These are phyloP conservation scores for Tachysurus vachellii DNA, from an alignment of 2,113 vertebrate species.

Conservation along the genomic window DNA sequence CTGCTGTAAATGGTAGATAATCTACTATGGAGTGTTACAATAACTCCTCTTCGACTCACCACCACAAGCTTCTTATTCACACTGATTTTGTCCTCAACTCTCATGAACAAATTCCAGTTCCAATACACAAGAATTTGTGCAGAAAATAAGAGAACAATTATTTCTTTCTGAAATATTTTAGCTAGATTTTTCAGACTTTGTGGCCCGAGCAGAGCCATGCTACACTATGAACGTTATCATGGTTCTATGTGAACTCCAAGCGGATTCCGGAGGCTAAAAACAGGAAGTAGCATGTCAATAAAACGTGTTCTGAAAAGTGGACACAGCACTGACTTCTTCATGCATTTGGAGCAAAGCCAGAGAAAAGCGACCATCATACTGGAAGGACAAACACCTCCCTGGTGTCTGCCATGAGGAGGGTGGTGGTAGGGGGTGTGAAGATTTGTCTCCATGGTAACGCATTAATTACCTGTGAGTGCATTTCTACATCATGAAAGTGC, in stretches of 20 bases:
- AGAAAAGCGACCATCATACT: constrained; percentile 18
- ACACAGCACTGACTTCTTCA: no score
- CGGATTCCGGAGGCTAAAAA: neutral
- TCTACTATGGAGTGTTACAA: no score
- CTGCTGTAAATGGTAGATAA: no score
- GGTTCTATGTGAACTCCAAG: neutral
- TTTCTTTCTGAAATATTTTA: neutral
- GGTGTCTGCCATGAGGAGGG: neutral
- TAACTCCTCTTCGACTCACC: neutral
- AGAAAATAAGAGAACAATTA: neutral
- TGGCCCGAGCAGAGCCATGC: neutral
- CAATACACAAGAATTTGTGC: no score
- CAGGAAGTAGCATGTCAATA: neutral
- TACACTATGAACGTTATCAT: neutral
- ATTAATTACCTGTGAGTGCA: constrained; percentile 51
- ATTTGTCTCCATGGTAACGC: constrained; percentile 48
- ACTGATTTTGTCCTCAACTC: neutral
- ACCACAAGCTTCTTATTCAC: neutral
- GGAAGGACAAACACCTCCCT: constrained; percentile 30
- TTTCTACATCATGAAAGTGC: constrained; percentile 37
- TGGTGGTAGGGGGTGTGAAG: neutral
- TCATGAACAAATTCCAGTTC: neutral
- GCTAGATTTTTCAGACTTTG: neutral
- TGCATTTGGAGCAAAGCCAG: neutral
- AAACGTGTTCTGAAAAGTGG: constrained; percentile 1